phyloP scores from a whole-genome alignment of 2,888 invertebrate species.

The Synanthedon formicaeformis region DNA sequence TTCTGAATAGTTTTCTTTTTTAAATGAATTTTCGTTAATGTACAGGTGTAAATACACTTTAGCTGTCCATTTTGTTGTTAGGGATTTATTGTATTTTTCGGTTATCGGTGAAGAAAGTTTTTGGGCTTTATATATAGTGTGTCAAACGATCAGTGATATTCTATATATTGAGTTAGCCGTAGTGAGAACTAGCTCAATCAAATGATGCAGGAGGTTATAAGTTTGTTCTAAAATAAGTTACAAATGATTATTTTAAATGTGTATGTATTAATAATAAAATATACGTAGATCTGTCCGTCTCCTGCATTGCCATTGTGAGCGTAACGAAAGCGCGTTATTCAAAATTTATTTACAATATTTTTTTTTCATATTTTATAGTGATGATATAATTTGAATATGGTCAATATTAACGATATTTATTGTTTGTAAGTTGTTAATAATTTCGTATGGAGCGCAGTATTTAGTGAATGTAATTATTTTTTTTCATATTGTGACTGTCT shows the following conservation, averaged over 20 bases:
- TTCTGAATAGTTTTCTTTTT: conserved; percentile 51
- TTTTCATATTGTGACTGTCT: conserved; percentile 66
- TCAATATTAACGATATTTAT: conserved; percentile 61
- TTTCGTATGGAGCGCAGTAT: conserved; percentile 53
- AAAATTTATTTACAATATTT: not conserved
- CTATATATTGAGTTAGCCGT: conserved; percentile 10
- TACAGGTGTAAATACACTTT: conserved; percentile 64
- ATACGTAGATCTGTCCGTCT: too few relatives aligned
- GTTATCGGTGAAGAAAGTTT: too few relatives aligned
- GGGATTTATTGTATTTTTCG: not conserved
- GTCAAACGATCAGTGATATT: too few relatives aligned
- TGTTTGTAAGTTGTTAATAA: conserved; percentile 62
- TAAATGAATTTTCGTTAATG: conserved; percentile 24
- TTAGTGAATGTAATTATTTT: conserved; percentile 53
- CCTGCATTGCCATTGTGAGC: not conserved
- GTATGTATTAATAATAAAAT: too few relatives aligned
- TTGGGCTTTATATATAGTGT: too few relatives aligned
- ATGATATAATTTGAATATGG: conserved; percentile 59
- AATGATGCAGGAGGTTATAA: conserved; percentile 1
- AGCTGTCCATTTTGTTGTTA: conserved; percentile 37
- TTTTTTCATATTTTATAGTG: conserved; percentile 13
- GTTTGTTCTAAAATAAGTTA: not conserved
- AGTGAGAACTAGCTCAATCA: conserved; percentile 2
- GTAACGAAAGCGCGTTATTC: conserved; percentile 7
- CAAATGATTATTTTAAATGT: not conserved